phyloP scores from a whole-genome alignment of 1,140 invertebrate genomes.

The Calliphora vicina region DNA sequence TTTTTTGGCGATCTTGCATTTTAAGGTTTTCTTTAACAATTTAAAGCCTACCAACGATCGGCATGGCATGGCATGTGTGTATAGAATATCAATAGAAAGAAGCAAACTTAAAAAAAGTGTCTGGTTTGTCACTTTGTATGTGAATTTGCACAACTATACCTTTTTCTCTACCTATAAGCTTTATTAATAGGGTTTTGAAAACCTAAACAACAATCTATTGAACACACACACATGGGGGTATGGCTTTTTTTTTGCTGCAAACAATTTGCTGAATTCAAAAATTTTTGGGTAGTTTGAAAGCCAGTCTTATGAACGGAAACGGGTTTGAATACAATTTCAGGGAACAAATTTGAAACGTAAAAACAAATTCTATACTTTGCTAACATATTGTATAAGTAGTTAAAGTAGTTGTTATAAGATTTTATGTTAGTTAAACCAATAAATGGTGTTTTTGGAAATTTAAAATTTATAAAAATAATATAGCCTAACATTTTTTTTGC shows the following conservation, averaged over 20 bases:
- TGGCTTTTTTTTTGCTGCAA: not conserved
- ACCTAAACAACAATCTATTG: not conserved
- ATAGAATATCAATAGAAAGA: constrained; percentile 7
- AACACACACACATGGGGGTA: not conserved
- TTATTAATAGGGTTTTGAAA: not conserved
- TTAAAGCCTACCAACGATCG: not conserved
- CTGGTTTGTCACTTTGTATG: constrained; percentile 2
- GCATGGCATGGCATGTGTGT: not conserved
- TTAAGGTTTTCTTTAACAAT: constrained; percentile 1
- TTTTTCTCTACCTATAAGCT: too few relatives aligned
- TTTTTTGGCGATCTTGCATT: not conserved
- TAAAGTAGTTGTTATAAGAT: not conserved
- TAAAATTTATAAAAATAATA: too few relatives aligned
- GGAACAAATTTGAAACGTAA: not conserved
- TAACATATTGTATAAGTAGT: not conserved
- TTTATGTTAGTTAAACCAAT: not conserved
- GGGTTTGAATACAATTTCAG: constrained; percentile 17
- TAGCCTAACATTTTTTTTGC: too few relatives aligned
- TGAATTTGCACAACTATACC: not conserved
- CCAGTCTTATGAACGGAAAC: not conserved
- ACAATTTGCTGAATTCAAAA: not conserved
- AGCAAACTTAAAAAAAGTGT: not conserved
- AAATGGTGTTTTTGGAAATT: not conserved
- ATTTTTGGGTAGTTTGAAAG: not conserved
- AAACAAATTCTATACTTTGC: not conserved